Percentiles rank a stretch among this genome's conserved stretches.
phyloP scores from a whole-genome alignment of 2,113 vertebrate species.

The Notarius lentiginosus region DNA sequence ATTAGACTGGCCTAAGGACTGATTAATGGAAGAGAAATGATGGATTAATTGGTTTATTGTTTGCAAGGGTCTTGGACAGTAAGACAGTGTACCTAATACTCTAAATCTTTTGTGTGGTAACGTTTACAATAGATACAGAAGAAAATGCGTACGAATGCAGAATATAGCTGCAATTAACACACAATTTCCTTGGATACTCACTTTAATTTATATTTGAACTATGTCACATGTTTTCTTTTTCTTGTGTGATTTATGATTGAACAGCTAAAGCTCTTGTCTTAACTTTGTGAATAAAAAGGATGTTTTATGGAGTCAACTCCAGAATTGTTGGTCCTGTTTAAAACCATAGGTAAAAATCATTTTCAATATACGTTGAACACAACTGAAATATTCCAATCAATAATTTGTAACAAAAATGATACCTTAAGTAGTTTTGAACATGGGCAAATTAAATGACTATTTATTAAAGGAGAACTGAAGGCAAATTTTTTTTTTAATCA shows the following conservation, averaged over 20 bases:
- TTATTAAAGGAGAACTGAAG: too few species aligned
- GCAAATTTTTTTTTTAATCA: too few species aligned
- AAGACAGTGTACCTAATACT: neutral
- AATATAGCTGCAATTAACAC: neutral
- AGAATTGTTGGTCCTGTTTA: neutral
- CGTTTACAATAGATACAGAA: neutral
- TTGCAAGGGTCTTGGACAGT: neutral
- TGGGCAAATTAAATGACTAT: neutral
- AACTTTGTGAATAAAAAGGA: conserved; percentile 1
- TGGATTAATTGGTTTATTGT: neutral
- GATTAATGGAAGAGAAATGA: neutral
- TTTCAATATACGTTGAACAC: too few species aligned
- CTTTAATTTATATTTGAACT: neutral
- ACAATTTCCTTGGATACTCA: neutral
- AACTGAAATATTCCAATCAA: neutral
- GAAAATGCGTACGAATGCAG: neutral
- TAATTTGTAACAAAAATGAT: neutral
- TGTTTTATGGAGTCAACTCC: neutral
- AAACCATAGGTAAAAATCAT: neutral
- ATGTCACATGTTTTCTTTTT: neutral
- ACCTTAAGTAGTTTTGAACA: neutral
- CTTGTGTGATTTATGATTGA: neutral
- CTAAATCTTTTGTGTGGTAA: neutral
- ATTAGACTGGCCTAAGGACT: too few species aligned
- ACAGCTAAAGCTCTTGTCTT: neutral